These are phyloP conservation scores for Tipula helvola DNA, from an alignment of 2,888 invertebrate genomes.

Conservation along the genomic window DNA sequence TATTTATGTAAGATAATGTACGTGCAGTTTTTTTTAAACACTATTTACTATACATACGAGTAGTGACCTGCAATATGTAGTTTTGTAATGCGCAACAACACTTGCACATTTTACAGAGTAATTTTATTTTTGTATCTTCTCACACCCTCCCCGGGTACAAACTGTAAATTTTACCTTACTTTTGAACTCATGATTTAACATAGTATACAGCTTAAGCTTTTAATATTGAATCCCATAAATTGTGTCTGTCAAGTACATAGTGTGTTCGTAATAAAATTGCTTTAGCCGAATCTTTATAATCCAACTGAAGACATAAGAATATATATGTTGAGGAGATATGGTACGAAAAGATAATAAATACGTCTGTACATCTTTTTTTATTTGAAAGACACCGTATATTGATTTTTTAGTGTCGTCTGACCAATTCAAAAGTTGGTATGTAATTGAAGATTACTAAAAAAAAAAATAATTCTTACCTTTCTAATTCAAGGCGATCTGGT, in stretches of 20 bases:
- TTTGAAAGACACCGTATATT: neutral
- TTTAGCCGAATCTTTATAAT: neutral
- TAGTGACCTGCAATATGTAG: neutral
- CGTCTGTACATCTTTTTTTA: neutral
- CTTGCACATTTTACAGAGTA: neutral
- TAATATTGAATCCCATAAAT: neutral
- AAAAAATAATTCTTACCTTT: conserved; percentile 37
- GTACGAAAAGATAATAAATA: neutral
- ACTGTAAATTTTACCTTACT: neutral
- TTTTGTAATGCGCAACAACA: neutral
- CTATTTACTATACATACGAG: neutral
- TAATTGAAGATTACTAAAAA: no score
- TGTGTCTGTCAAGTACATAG: neutral
- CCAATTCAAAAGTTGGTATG: no score
- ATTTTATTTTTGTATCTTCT: neutral
- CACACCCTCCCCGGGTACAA: neutral
- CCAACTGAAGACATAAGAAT: neutral
- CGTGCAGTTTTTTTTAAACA: neutral
- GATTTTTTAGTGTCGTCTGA: no score
- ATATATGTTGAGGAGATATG: neutral
- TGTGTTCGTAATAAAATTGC: neutral
- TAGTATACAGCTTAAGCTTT: neutral
- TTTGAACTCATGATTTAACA: neutral
- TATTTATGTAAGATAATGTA: neutral
- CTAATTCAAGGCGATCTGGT: conserved; percentile 43